phyloP scores from a whole-genome alignment of 2,113 vertebrate genomes.

The Pachypanchax playfairii region DNA sequence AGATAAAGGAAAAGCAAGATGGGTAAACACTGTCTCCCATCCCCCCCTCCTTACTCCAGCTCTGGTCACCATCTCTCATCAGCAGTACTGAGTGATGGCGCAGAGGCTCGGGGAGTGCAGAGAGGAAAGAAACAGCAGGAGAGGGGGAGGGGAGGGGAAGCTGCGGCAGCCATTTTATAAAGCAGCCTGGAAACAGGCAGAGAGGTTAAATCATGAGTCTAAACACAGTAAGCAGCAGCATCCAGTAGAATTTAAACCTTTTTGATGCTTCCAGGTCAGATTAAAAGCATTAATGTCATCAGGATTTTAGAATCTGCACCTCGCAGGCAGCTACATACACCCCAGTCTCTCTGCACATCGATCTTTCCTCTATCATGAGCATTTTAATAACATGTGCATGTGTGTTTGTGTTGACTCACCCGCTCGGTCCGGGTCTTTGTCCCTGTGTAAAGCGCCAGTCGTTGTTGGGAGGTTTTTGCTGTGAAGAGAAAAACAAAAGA shows the following conservation, averaged over 20 bases:
- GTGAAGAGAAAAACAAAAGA: slow-evolving; percentile 69
- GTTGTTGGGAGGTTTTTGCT: slow-evolving; percentile 96
- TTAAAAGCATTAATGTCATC: slow-evolving; percentile 4
- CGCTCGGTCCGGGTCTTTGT: slow-evolving; percentile 96
- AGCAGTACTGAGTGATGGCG: slow-evolving; percentile 71
- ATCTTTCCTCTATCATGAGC: slow-evolving; percentile 1
- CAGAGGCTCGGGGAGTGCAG: slow-evolving; percentile 62
- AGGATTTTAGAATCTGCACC: too few species aligned
- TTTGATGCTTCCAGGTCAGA: background rate
- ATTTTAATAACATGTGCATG: slow-evolving; percentile 15
- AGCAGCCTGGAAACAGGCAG: slow-evolving; percentile 66
- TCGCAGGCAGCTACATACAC: slow-evolving; percentile 7
- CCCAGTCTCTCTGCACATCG: slow-evolving; percentile 13
- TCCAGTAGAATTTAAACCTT: background rate
- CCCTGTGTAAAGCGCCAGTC: slow-evolving; percentile 98
- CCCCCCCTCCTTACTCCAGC: slow-evolving; percentile 43
- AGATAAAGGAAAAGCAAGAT: slow-evolving; percentile 28
- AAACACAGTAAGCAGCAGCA: slow-evolving; percentile 10
- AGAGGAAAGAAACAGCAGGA: slow-evolving; percentile 50
- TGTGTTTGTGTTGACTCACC: slow-evolving; percentile 81
- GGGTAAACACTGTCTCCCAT: slow-evolving; percentile 46
- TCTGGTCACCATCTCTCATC: slow-evolving; percentile 66
- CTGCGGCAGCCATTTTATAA: slow-evolving; percentile 77
- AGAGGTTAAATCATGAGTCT: slow-evolving; percentile 46
- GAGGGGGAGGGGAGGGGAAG: slow-evolving; percentile 57